Evolutionary conservation across 2,797 vertebrate genomes (phyloP).

Genomic region (Neosalanx taihuensis): DNA sequence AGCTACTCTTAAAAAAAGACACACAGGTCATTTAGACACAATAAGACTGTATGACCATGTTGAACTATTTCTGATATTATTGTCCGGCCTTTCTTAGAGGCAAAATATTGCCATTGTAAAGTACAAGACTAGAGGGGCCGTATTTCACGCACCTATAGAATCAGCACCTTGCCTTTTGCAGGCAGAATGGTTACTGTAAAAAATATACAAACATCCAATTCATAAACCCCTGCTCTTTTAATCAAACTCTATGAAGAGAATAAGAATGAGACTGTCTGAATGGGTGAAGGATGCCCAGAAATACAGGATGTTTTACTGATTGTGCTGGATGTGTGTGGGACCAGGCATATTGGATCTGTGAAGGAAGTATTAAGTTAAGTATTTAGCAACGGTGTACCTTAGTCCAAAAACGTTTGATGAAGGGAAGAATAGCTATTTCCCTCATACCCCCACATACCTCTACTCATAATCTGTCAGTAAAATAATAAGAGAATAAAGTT

Average conservation of each 20-base stretch:
- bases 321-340: neutral
- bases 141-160: constrained; percentile 32
- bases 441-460: too few species aligned
- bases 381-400: neutral
- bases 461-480: neutral
- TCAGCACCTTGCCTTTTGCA: constrained; percentile 29
- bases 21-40: too few species aligned
- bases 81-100: neutral
- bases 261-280: constrained; percentile 31
- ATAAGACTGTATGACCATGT: too few species aligned
- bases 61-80: too few species aligned
- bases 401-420: neutral
- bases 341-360: neutral
- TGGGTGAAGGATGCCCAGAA: neutral
- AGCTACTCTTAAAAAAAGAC: neutral
- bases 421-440: neutral
- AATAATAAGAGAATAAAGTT: too few species aligned
- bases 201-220: constrained; percentile 41
- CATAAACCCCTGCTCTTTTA: constrained; percentile 50
- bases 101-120: neutral
- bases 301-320: neutral
- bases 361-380: neutral
- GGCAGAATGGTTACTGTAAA: constrained; percentile 13
- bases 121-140: neutral
- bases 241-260: constrained; percentile 51